Evolutionary conservation across 2,113 vertebrate species (phyloP).

Genomic region (Pomatostomus ruficeps): DNA sequence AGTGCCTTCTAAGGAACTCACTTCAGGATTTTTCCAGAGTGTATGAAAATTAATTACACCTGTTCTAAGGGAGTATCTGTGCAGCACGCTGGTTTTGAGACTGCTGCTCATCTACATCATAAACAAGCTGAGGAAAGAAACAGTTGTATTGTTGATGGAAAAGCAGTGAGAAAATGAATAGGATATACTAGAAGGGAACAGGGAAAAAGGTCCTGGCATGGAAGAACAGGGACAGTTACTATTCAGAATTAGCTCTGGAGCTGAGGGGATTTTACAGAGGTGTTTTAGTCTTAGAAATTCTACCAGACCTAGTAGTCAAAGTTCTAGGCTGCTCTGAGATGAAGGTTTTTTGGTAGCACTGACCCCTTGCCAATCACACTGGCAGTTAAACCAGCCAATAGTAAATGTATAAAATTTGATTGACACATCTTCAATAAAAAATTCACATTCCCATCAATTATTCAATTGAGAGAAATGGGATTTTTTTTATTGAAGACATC

Average conservation of each 20-base stretch:
- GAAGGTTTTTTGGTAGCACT: background rate
- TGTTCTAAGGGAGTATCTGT: background rate
- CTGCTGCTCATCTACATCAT: background rate
- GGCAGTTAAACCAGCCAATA: background rate
- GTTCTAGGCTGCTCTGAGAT: background rate
- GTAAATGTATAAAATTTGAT: background rate
- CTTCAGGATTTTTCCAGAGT: background rate
- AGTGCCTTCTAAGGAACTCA: background rate
- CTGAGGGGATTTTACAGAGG: background rate
- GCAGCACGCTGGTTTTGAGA: background rate
- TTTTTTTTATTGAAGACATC: background rate
- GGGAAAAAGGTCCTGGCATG: background rate
- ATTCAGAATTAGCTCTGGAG: background rate
- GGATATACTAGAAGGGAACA: background rate
- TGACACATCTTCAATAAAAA: background rate
- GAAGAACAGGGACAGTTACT: background rate
- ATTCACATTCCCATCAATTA: background rate
- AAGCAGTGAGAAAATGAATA: background rate
- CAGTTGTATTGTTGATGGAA: background rate
- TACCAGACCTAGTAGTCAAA: background rate
- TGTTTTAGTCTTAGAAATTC: background rate
- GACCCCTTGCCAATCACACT: background rate
- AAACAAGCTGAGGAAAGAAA: background rate
- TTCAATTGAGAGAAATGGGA: background rate
- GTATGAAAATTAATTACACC: background rate